Evolutionary conservation across 30 jellyfish, hydroid and myxozoan genomes (phyloP), one percentile per base, ranked within the genome.

Genomic region (Turritopsis dohrnii): DNA sequence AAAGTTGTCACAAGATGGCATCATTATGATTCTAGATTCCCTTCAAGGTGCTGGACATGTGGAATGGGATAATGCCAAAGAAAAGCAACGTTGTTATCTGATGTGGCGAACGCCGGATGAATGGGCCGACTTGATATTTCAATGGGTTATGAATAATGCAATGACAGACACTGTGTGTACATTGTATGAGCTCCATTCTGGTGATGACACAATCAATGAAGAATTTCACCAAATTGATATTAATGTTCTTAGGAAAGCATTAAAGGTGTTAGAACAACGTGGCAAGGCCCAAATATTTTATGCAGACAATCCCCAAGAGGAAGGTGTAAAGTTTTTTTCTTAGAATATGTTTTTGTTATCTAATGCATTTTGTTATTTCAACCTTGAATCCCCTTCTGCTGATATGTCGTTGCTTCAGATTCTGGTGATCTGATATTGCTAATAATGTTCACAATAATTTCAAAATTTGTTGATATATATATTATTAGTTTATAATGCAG

Each of bases 121-220:
- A 81, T 94, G 99, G 99, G 96, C 97, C 19, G 97, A 86, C 53
- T 17, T 83, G 9, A 83, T 94, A 0, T 85, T 20, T 65, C 71
- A 72, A 53, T 94, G 99, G 99, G 97, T 94, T 75, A 83, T 29
- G 29, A 28, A 18, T 0, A 86, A 83, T 83, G 99, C 97, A 8
- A 82, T 94, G 83, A 88, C 95, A 30, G 99, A 94, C 76, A 94
- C 99, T 13, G 99, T 94, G 71, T 94, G 97, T 66, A 94, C 99
- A 20, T 76, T 94, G 29, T 89, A 54, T 79, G 99, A 94, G 72
- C 87, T 94, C 18, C 90, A 80, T 20, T 80, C 83, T 65, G 97
- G 96, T 18, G 99, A 89, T 21, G 99, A 88, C 72, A 87, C 84
- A 1, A 75, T 66, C 17, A 53, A 65, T 85, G 83, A 60, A 89